Evolutionary conservation across 2,888 invertebrate species (phyloP).

Genomic region (Sesia bembeciformis): DNA sequence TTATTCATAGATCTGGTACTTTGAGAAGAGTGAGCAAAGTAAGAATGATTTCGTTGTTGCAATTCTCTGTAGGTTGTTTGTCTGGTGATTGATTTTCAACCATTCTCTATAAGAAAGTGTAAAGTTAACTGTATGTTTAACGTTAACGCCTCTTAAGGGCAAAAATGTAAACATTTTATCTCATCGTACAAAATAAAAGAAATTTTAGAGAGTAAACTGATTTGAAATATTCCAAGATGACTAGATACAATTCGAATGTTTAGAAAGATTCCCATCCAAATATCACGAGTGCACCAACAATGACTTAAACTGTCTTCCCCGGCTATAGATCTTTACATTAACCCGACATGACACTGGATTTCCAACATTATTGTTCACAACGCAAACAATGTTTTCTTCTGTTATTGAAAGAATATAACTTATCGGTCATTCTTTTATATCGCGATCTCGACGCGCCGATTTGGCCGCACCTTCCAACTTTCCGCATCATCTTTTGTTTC

Average conservation of each 20-base stretch:
- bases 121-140: too few species aligned
- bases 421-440: slow-evolving; percentile 71
- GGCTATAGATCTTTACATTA: slow-evolving; percentile 11
- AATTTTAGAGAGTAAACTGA: neutral
- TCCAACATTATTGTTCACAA: slow-evolving; percentile 41
- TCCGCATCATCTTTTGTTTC: slow-evolving; percentile 27
- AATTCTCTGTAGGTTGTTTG: too few species aligned
- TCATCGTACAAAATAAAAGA: too few species aligned
- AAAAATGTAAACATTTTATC: too few species aligned
- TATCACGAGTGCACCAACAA: neutral
- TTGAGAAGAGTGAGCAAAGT: too few species aligned
- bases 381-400: slow-evolving; percentile 62
- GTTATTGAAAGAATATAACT: slow-evolving; percentile 60
- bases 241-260: neutral
- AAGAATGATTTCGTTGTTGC: too few species aligned
- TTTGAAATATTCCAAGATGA: neutral
- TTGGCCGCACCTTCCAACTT: slow-evolving; percentile 29
- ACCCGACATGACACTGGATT: slow-evolving; percentile 46
- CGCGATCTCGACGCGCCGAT: slow-evolving; percentile 51
- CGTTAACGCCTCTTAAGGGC: too few species aligned
- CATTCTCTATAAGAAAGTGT: too few species aligned
- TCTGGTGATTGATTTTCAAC: too few species aligned
- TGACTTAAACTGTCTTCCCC: neutral
- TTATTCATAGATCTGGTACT: too few species aligned
- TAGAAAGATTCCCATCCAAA: neutral